Conservation (phyloP, 2,888 invertebrate genomes). For the Neoascia interrupta region DNA sequence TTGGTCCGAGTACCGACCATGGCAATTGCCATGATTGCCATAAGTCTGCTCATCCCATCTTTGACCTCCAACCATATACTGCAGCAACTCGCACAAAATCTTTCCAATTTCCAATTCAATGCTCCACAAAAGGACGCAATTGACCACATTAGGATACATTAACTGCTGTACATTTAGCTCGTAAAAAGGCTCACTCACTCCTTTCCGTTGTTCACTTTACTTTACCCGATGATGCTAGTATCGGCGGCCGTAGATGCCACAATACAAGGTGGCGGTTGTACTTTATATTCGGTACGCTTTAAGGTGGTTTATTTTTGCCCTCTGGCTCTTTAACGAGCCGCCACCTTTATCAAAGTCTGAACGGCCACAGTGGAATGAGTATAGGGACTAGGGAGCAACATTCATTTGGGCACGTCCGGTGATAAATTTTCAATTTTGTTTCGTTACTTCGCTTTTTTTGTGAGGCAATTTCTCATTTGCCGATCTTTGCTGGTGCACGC, state of each 20-base stretch:
- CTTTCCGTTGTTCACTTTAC: background rate
- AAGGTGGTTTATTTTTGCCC: slow-evolving; percentile 63
- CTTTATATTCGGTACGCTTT: slow-evolving; percentile 64
- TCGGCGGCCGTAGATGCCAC: too few relatives aligned
- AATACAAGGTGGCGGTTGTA: slow-evolving; percentile 47
- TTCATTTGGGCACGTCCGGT: slow-evolving; percentile 66
- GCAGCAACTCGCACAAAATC: slow-evolving; percentile 58
- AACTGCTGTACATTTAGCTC: slow-evolving; percentile 61
- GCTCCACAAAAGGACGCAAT: slow-evolving; percentile 69
- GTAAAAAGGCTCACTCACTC: slow-evolving; percentile 40
- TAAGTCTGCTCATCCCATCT: slow-evolving; percentile 43
- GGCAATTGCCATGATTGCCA: slow-evolving; percentile 63
- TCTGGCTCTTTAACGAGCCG: slow-evolving; percentile 68
- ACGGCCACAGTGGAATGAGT: background rate
- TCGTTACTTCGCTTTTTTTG: slow-evolving; percentile 30
- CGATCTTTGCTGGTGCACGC: too few relatives aligned
- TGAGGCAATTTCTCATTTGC: slow-evolving; percentile 36
- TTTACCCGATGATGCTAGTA: slow-evolving; percentile 8
- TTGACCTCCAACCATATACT: slow-evolving; percentile 4
- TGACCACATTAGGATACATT: slow-evolving; percentile 69
- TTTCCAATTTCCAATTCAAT: slow-evolving; percentile 69
- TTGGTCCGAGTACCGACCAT: slow-evolving; percentile 58
- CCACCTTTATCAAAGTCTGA: slow-evolving; percentile 65
- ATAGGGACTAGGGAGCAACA: slow-evolving; percentile 34
- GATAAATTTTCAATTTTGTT: slow-evolving; percentile 68